A percentile compares a stretch with the other conserved stretches of the same genome.
phyloP scores from a whole-genome alignment of 2,113 vertebrate genomes.

The Harpagus bidentatus region DNA sequence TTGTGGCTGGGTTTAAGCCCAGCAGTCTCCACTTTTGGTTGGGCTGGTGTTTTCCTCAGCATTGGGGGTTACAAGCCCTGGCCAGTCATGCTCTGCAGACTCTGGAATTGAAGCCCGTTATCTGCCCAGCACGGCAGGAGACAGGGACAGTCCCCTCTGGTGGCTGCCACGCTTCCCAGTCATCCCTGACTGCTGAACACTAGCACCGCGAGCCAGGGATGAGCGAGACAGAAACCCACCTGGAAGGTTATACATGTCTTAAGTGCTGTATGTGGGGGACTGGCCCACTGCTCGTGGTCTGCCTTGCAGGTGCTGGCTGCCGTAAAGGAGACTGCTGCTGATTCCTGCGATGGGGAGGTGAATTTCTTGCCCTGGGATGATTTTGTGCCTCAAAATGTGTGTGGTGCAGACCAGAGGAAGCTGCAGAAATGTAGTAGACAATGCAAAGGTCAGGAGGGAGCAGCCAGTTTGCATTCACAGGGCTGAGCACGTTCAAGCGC shows the following conservation, averaged over 20 bases:
- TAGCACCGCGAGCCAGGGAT: rapidly evolving
- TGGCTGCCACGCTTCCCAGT: rapidly evolving
- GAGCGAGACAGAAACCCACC: not conserved
- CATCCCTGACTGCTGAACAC: not conserved
- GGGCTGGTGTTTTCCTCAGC: not conserved
- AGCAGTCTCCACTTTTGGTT: not conserved
- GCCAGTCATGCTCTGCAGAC: not conserved
- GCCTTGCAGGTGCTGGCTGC: not conserved
- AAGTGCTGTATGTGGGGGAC: not conserved
- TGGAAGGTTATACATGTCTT: not conserved
- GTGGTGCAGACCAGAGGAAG: not conserved
- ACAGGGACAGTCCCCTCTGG: not conserved
- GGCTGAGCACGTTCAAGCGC: rapidly evolving
- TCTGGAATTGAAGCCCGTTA: not conserved
- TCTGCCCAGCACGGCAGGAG: not conserved
- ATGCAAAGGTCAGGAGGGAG: not conserved
- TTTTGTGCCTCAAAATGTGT: not conserved
- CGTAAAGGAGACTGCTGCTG: rapidly evolving
- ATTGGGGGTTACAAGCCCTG: not conserved
- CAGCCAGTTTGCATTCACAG: not conserved
- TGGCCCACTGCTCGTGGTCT: not conserved
- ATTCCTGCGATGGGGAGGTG: not conserved
- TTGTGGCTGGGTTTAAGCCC: not conserved
- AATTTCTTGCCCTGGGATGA: not conserved
- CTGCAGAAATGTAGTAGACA: not conserved